phyloP scores from a whole-genome alignment of 2,888 invertebrate species.

The Tetheella fluctuosa region DNA sequence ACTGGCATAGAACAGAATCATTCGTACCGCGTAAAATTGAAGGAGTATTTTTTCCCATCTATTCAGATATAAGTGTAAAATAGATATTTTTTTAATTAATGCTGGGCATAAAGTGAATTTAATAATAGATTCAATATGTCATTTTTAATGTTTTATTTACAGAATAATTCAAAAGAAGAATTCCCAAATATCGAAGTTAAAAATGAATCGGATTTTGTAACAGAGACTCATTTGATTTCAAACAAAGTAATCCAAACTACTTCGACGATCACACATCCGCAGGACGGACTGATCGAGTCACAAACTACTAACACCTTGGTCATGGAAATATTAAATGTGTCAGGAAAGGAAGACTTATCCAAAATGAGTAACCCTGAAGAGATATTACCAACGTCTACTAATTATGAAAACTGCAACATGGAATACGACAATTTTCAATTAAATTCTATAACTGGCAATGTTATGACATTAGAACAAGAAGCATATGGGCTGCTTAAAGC shows the following conservation, averaged over 20 bases:
- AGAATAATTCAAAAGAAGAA: constrained; percentile 44
- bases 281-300: constrained; percentile 62
- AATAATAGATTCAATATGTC: too few relatives aligned
- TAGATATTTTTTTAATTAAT: too few relatives aligned
- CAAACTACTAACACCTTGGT: constrained; percentile 69
- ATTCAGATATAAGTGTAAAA: too few relatives aligned
- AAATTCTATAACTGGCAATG: constrained; percentile 75
- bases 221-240: constrained; percentile 73
- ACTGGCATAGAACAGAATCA: too few relatives aligned
- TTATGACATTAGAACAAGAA: constrained; percentile 71
- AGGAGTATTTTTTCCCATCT: too few relatives aligned
- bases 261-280: constrained; percentile 63
- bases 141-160: constrained; percentile 26
- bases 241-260: constrained; percentile 71
- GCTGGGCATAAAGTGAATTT: too few relatives aligned
- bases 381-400: constrained; percentile 61
- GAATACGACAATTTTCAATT: constrained; percentile 65
- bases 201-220: constrained; percentile 63
- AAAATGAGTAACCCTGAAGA: constrained; percentile 66
- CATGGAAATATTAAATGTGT: constrained; percentile 71
- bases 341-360: constrained; percentile 31
- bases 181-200: constrained; percentile 51
- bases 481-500: constrained; percentile 66
- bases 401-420: constrained; percentile 33
- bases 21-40: too few relatives aligned